Evolutionary conservation across 2,113 vertebrate genomes (phyloP).

Genomic region (Ondatra zibethicus): DNA sequence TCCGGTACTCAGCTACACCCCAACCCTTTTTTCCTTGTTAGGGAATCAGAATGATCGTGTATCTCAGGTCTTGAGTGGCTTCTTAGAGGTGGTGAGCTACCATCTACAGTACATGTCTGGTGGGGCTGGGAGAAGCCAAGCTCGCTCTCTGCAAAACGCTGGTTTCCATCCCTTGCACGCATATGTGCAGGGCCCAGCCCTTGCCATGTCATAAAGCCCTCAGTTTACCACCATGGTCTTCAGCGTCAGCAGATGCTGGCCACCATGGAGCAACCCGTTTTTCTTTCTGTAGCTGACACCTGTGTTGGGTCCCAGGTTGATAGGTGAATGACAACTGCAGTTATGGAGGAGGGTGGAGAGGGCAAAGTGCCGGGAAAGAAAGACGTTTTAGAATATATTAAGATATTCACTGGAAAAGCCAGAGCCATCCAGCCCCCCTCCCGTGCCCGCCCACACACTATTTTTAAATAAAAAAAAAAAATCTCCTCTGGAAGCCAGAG

Average conservation of each 20-base stretch:
- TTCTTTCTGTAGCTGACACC: slow-evolving; percentile 65
- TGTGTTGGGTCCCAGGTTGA: slow-evolving; percentile 63
- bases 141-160: neutral
- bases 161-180: neutral
- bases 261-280: neutral
- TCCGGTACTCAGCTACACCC: too few relatives aligned
- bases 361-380: slow-evolving; percentile 27
- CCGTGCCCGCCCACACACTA: neutral
- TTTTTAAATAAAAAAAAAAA: slow-evolving; percentile 54
- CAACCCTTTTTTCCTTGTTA: neutral
- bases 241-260: neutral
- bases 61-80: neutral
- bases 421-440: neutral
- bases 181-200: neutral
- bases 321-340: slow-evolving; percentile 53
- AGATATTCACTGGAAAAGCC: slow-evolving; percentile 76
- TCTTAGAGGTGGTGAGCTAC: neutral
- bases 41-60: neutral
- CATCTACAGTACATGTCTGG: neutral
- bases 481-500: slow-evolving; percentile 70
- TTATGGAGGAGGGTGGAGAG: neutral
- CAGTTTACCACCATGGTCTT: neutral
- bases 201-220: neutral
- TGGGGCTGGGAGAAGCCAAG: neutral
- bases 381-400: slow-evolving; percentile 68